A percentile compares a stretch with the other conserved stretches of the same genome.
Evolutionary conservation across 2,888 invertebrate species (phyloP).

Genomic region (Chesias legatella): DNA sequence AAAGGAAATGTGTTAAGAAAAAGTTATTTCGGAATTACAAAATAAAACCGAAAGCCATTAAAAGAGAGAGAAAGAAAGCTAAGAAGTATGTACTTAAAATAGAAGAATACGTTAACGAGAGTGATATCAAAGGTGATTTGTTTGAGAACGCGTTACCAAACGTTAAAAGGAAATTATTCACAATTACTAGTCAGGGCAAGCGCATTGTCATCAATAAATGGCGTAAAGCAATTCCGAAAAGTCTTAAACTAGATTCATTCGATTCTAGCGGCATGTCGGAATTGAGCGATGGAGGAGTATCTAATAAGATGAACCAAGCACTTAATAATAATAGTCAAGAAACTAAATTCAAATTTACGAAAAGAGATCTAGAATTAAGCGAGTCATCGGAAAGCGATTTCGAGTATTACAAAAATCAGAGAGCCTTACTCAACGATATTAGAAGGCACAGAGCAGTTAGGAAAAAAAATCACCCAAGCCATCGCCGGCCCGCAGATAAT

Average conservation of each 20-base stretch:
- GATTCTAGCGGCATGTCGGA: slow-evolving; percentile 41
- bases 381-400: slow-evolving; percentile 60
- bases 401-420: slow-evolving; percentile 43
- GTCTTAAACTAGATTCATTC: slow-evolving; percentile 11
- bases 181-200: slow-evolving; percentile 33
- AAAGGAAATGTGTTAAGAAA: slow-evolving; percentile 27
- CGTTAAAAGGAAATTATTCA: slow-evolving; percentile 44
- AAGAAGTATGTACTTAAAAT: slow-evolving; percentile 39
- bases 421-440: slow-evolving; percentile 53
- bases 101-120: slow-evolving; percentile 40
- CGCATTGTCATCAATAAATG: slow-evolving; percentile 43
- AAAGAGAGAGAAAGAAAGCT: slow-evolving; percentile 22
- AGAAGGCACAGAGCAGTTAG: slow-evolving; percentile 54
- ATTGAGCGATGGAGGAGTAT: slow-evolving; percentile 35
- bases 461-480: slow-evolving; percentile 52
- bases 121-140: slow-evolving; percentile 38
- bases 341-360: slow-evolving; percentile 44
- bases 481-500: slow-evolving; percentile 11
- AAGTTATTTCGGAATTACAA: slow-evolving; percentile 36
- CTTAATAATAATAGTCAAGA: slow-evolving; percentile 31
- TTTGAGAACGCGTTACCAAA: slow-evolving; percentile 47
- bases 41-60: slow-evolving; percentile 29
- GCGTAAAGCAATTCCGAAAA: slow-evolving; percentile 36
- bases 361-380: slow-evolving; percentile 56
- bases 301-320: slow-evolving; percentile 32